These are phyloP conservation scores for Thermophis baileyi DNA, from an alignment of 2,113 vertebrate species.

Conservation along the genomic window DNA sequence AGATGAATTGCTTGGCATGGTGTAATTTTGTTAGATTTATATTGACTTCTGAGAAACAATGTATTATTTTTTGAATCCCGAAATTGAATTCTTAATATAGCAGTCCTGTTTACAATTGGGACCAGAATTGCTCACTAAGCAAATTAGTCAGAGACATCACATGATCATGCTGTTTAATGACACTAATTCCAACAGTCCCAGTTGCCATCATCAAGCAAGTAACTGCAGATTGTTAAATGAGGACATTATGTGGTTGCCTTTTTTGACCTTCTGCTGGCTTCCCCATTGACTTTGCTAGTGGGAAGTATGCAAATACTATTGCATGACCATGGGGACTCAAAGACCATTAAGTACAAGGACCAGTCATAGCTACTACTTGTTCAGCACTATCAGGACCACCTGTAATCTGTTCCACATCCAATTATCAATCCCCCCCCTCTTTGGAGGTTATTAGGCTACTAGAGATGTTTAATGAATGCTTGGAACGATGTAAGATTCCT, in stretches of 20 bases:
- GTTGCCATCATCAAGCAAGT: not conserved
- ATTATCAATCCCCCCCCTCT: not conserved
- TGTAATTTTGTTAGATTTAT: not conserved
- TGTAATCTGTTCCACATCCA: not conserved
- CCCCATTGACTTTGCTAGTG: not conserved
- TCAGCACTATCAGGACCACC: not conserved
- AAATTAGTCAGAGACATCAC: not conserved
- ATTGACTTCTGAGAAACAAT: not conserved
- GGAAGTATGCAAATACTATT: not conserved
- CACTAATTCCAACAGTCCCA: not conserved
- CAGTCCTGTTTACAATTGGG: not conserved
- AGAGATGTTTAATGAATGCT: not conserved
- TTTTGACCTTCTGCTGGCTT: not conserved
- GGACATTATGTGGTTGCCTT: not conserved
- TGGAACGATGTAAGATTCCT: not conserved
- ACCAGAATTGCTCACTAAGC: not conserved
- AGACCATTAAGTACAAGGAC: not conserved
- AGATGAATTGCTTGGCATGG: not conserved
- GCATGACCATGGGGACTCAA: not conserved
- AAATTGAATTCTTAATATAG: not conserved
- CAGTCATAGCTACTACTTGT: not conserved
- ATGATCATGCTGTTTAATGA: not conserved
- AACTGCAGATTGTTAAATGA: not conserved
- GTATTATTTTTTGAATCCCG: not conserved
- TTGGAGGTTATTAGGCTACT: not conserved